Evolutionary conservation across 2,888 invertebrate species (phyloP).

Genomic region (Acrobasis repandana): DNA sequence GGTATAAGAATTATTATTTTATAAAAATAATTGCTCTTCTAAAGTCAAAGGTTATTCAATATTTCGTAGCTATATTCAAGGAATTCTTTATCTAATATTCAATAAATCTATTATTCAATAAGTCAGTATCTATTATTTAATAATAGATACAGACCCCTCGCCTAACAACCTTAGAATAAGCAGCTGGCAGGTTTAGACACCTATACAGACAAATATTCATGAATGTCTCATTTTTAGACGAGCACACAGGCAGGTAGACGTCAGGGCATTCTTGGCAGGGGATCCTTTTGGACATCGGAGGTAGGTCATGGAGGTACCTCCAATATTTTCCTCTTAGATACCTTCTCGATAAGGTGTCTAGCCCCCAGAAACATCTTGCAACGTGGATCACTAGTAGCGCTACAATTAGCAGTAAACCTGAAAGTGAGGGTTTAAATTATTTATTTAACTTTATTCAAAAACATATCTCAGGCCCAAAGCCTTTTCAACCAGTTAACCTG

Average conservation of each 20-base stretch:
- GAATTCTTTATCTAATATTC: too few species aligned
- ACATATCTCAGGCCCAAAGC: too few species aligned
- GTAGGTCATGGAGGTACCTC: neutral
- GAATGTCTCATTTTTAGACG: neutral
- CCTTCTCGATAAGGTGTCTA: neutral
- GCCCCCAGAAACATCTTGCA: neutral
- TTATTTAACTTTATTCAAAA: too few species aligned
- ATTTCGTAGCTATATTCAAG: too few species aligned
- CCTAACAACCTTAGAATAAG: neutral
- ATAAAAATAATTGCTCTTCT: too few species aligned
- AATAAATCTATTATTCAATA: too few species aligned
- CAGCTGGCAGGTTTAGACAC: neutral
- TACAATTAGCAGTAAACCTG: neutral
- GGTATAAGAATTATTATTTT: too few species aligned
- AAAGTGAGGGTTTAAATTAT: neutral
- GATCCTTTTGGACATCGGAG: neutral
- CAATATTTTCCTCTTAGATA: neutral
- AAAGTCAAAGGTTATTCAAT: too few species aligned
- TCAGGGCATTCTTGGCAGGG: neutral
- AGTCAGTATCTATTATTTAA: too few species aligned
- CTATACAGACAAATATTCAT: conserved; percentile 6
- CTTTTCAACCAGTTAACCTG: too few species aligned
- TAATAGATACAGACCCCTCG: conserved; percentile 11
- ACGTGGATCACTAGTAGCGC: neutral
- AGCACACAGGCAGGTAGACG: conserved; percentile 5